Evolutionary conservation across 2,888 invertebrate genomes (phyloP).

Genomic region (Meliscaeva auricollis): DNA sequence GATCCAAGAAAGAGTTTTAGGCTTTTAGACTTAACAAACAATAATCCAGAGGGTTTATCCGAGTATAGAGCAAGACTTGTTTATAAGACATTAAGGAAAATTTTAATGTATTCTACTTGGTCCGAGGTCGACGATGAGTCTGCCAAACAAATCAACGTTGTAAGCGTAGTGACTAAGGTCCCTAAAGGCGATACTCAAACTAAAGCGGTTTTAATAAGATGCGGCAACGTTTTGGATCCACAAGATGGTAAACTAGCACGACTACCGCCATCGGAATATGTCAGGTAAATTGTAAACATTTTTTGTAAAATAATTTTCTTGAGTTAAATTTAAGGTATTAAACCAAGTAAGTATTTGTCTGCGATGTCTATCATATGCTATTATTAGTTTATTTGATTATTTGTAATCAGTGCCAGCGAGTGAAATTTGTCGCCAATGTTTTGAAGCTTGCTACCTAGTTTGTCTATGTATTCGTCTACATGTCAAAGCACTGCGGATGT

Average conservation of each 20-base stretch:
- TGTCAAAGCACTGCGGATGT: too few species aligned
- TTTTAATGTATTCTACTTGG: constrained; percentile 79
- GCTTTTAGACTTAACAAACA: neutral
- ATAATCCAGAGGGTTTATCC: constrained; percentile 74
- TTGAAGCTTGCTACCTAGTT: too few species aligned
- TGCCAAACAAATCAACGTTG: constrained; percentile 56
- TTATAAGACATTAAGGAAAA: constrained; percentile 75
- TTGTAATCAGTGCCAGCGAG: too few species aligned
- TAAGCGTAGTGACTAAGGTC: constrained; percentile 36
- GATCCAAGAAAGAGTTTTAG: constrained; percentile 12
- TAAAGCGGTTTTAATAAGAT: constrained; percentile 81
- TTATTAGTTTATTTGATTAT: too few species aligned
- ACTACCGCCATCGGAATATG: constrained; percentile 77
- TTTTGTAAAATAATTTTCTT: too few species aligned
- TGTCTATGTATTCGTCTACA: too few species aligned
- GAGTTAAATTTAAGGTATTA: too few species aligned
- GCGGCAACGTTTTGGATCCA: constrained; percentile 87
- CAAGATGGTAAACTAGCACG: constrained; percentile 85
- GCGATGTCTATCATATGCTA: too few species aligned
- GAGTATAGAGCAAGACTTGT: constrained; percentile 78
- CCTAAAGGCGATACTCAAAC: neutral
- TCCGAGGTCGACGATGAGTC: constrained; percentile 70
- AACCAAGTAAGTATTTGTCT: too few species aligned
- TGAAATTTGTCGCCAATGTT: too few species aligned
- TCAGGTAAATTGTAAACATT: constrained; percentile 78